Evolutionary conservation across 2,113 vertebrate species (phyloP).

Genomic region (Pluvianellus socialis): DNA sequence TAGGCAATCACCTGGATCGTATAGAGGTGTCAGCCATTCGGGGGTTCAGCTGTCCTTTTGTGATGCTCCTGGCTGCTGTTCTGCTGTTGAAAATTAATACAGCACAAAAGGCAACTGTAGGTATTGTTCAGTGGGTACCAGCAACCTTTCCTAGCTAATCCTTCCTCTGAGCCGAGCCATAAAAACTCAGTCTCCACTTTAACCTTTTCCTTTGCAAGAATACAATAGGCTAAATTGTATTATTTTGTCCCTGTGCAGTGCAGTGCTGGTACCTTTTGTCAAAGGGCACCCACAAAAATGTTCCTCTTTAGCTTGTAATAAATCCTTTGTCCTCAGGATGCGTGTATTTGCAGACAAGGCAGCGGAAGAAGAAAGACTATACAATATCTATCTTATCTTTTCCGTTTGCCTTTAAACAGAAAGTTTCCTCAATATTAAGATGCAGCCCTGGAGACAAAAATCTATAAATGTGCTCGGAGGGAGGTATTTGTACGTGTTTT

Average conservation of each 20-base stretch:
- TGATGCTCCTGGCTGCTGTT: neutral
- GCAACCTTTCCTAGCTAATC: neutral
- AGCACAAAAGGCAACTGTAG: neutral
- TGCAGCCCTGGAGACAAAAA: neutral
- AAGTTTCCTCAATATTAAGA: neutral
- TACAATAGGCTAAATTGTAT: slow-evolving; percentile 34
- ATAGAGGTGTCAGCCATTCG: neutral
- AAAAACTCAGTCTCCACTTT: neutral
- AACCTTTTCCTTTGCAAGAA: slow-evolving; percentile 1
- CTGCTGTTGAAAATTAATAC: neutral
- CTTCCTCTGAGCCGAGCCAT: neutral
- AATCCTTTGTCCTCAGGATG: neutral
- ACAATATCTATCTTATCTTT: neutral
- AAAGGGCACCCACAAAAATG: slow-evolving; percentile 21
- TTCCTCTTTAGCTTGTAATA: slow-evolving; percentile 18
- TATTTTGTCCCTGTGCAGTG: neutral
- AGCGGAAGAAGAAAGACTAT: neutral
- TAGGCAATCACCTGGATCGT: neutral
- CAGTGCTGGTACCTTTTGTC: neutral
- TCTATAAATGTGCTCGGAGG: neutral
- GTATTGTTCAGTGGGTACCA: neutral
- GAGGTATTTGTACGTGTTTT: neutral
- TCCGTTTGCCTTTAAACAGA: neutral
- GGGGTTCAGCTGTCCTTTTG: neutral
- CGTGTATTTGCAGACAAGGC: neutral